phyloP scores from a whole-genome alignment of 2,888 invertebrate species.

The Ceraclea dissimilis region DNA sequence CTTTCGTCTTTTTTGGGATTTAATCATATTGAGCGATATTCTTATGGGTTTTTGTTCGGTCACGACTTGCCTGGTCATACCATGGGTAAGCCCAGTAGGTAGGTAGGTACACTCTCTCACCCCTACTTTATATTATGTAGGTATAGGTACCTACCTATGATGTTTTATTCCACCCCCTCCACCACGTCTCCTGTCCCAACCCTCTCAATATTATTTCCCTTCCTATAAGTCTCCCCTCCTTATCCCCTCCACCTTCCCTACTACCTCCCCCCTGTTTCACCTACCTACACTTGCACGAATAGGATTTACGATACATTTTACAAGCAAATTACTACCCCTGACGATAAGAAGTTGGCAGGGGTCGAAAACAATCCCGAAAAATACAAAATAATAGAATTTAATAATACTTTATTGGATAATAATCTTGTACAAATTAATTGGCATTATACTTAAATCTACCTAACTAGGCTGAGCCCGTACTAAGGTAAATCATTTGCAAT shows the following conservation, averaged over 20 bases:
- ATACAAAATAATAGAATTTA: background rate
- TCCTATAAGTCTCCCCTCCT: background rate
- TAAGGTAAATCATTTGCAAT: too few relatives aligned
- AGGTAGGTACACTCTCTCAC: too few relatives aligned
- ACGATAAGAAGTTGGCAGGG: background rate
- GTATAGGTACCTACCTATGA: too few relatives aligned
- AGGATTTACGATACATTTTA: slow-evolving; percentile 19
- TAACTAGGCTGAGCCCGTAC: too few relatives aligned
- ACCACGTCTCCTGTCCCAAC: background rate
- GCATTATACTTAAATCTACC: background rate
- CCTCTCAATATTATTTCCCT: background rate
- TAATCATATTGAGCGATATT: too few relatives aligned
- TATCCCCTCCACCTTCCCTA: background rate
- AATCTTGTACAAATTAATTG: background rate
- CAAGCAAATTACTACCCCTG: slow-evolving; percentile 16
- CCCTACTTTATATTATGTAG: too few relatives aligned
- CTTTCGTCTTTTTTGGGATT: too few relatives aligned
- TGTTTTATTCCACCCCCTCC: too few relatives aligned
- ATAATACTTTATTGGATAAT: too few relatives aligned
- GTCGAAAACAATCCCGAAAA: background rate
- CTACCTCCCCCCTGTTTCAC: background rate
- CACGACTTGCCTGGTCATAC: too few relatives aligned
- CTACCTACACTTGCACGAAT: background rate
- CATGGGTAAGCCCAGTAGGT: too few relatives aligned
- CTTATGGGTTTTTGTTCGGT: too few relatives aligned